phyloP scores from a whole-genome alignment of 2,888 invertebrate species.

The Acanthacorydalis orientalis region DNA sequence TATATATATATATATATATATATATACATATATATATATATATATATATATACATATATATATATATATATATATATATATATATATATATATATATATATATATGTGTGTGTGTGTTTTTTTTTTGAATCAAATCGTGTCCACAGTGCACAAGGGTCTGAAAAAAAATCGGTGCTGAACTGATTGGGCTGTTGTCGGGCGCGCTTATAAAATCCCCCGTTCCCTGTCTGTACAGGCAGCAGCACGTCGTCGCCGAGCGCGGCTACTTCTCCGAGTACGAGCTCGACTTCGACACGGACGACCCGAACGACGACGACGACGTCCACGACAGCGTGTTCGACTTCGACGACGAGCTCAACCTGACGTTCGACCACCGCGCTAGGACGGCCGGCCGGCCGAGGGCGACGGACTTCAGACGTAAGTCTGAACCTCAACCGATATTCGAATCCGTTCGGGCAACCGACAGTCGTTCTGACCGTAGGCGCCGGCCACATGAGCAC shows the following conservation, averaged over 20 bases:
- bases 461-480: not conserved
- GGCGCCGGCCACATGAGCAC: not conserved
- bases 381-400: not conserved
- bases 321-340: constrained; percentile 1
- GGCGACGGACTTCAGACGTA: not conserved
- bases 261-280: constrained; percentile 6
- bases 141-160: no score
- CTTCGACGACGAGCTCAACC: constrained; percentile 1
- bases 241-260: not conserved
- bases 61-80: no score
- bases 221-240: not conserved
- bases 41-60: no score
- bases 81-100: no score
- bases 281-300: constrained; percentile 5
- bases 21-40: no score
- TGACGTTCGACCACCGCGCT: constrained; percentile 1
- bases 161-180: not conserved
- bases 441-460: not conserved
- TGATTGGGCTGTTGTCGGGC: not conserved
- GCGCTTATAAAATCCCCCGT: not conserved
- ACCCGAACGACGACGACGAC: not conserved
- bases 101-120: no score
- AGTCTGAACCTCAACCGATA: not conserved
- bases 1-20: no score
- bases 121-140: no score